Conservation (phyloP, 2,113 vertebrate species). For the Oreochromis spilurus region DNA sequence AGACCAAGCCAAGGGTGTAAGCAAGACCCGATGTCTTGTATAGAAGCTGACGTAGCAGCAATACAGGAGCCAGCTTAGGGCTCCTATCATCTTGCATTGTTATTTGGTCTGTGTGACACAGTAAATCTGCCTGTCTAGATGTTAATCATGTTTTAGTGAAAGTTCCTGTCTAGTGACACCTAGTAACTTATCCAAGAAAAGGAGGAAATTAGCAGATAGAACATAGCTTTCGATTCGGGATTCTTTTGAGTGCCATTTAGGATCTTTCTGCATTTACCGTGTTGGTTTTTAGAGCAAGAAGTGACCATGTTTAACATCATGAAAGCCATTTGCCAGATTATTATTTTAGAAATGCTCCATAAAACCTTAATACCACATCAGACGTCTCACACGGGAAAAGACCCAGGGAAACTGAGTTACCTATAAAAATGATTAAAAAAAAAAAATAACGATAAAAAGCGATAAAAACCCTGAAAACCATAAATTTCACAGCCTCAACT, state of each 20-base stretch:
- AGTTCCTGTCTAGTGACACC: neutral
- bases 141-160: neutral
- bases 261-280: neutral
- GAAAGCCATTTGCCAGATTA: neutral
- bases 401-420: neutral
- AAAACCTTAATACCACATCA: neutral
- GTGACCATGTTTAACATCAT: neutral
- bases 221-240: neutral
- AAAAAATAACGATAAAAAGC: accelerated
- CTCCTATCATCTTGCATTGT: neutral
- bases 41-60: neutral
- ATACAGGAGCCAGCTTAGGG: neutral
- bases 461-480: neutral
- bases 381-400: neutral
- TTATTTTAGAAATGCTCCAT: neutral
- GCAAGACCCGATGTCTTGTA: neutral
- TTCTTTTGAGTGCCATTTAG: too few relatives aligned
- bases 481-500: neutral
- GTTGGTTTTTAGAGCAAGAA: neutral
- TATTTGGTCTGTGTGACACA: neutral
- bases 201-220: neutral
- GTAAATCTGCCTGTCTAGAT: neutral
- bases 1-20: neutral
- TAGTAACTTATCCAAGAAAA: neutral
- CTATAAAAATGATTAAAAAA: neutral